Evolutionary conservation across 1,140 invertebrate species (phyloP), one percentile per base, ranked within the genome.

Genomic region (Lepeophtheirus salmonis): DNA sequence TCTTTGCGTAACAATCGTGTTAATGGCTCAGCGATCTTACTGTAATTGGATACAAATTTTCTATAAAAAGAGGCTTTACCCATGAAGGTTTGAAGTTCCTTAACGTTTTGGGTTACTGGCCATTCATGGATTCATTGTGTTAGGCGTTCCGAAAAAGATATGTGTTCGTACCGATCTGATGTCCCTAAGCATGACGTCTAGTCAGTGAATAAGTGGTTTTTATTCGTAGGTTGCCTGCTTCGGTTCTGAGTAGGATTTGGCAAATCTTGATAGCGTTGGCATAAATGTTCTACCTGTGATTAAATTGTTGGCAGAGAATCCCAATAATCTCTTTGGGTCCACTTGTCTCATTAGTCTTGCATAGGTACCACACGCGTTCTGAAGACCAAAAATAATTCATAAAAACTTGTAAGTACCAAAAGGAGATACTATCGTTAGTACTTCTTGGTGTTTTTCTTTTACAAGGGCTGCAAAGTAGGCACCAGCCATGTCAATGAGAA

Each of bases 101-200:
- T 54, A 24, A 54, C 18, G 52, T 18, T 20, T 54, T 20, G 20
- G 14, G 22, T 14, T 2, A 20, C 21, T 12, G 52, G 52, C 52
- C 52, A 54, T 1, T 18, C 22, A 4, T 20, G 1, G 52, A 54
- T 54, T 16, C 14, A 3, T 12, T 20, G 14, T 12, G 23, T 17
- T 3, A 21, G 20, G 3, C 52, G 52, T 12, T 54, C 52, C 4
- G 20, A 24, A 16, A 20, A 20, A 12, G 23, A 3, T n/a, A 54
- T 54, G 17, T 20, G 20, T n/a, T 23, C 23, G n/a, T 20, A 3
- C 18, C 20, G 2, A 54, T 54, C 13, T 54, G n/a, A 20, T 21
- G 23, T 3, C 52, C 52, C 52, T n/a, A 54, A 54, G 14, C 52
- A 54, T 54, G 20, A 14, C 2, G 52, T 54, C 21, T 54, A n/a